Base-by-base conservation (phyloP, 1,140 invertebrate species). In the Dendrolimus kikuchii region DNA sequence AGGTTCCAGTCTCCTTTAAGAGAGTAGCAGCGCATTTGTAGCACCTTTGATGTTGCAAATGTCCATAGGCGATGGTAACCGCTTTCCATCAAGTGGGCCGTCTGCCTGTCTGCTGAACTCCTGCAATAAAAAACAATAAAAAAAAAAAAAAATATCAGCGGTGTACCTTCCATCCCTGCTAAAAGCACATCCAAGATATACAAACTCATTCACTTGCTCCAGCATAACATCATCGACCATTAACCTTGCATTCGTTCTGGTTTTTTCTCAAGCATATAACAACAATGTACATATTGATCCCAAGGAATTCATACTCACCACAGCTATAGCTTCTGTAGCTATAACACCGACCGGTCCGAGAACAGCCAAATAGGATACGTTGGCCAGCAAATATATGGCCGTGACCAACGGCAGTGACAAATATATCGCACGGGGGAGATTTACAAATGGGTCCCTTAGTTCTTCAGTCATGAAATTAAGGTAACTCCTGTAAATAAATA, bases 381-480 rank as follows among this genome's bases (percentile, higher is more conserved):
- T 99, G 0, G 96, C 94, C 46, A 99, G 83, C 7, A 98, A 91
- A 86, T 99, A 99, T 57, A 99, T 94, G 4, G 92, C 75, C 0
- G 97, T 99, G 0, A 98, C 96, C 49, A 98, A 65, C 4, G 96
- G 95, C 57, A 98, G 86, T 2, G 97, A 98, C 55, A 99, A 94
- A 74, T 95, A 96, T 77, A 99, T 99, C 6, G 98, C 97, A 48
- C 93, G 90, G 4, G 98, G 98, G 40, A 99, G 88, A 89, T 99
- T 99, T 90, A 92, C 94, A 81, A 95, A 96, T 4, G 98, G 98
- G 85, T 99, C 93, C 75, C 94, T 91, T 0, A 99, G 78, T 81
- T 99, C 98, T 88, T 99, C 98, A 7, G 97, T 98, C 84, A 99
- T 98, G 78, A 98, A 99, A 88, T 99, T 99, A 45, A 99, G 87